Percentiles rank a stretch among this genome's conserved stretches.
phyloP scores from a whole-genome alignment of 2,888 invertebrate species.

The Euplagia quadripunctaria region DNA sequence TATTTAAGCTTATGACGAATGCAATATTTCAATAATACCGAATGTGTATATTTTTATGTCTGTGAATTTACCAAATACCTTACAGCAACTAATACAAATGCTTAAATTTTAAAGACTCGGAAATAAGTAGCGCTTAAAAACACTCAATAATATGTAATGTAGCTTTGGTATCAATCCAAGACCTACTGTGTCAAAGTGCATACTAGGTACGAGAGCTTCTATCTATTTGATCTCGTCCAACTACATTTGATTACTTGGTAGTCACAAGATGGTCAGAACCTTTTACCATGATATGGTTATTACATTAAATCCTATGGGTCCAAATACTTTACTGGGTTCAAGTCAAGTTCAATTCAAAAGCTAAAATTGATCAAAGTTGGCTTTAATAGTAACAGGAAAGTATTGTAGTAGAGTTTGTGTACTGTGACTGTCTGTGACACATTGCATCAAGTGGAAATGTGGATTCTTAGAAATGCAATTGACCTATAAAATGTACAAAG shows the following conservation, averaged over 20 bases:
- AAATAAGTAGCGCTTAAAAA: no score
- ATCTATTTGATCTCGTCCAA: no score
- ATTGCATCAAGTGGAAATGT: background rate
- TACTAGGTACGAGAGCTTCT: no score
- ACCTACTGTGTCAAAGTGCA: no score
- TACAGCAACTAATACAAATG: background rate
- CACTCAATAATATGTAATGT: background rate
- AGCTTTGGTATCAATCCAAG: background rate
- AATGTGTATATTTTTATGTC: background rate
- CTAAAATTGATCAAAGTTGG: background rate
- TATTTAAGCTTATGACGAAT: no score
- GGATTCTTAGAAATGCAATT: background rate
- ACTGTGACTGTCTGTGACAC: background rate
- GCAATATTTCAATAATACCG: background rate
- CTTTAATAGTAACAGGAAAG: background rate
- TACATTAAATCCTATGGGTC: background rate
- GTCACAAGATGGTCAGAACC: no score
- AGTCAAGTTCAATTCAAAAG: background rate
- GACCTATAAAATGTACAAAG: background rate
- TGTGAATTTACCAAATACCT: background rate
- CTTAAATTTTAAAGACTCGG: no score
- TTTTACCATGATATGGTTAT: no score
- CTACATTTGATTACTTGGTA: no score
- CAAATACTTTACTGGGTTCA: background rate
- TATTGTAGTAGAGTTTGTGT: background rate